Conservation (phyloP, 2,888 invertebrate species). For the Chrysolina haemoptera region DNA sequence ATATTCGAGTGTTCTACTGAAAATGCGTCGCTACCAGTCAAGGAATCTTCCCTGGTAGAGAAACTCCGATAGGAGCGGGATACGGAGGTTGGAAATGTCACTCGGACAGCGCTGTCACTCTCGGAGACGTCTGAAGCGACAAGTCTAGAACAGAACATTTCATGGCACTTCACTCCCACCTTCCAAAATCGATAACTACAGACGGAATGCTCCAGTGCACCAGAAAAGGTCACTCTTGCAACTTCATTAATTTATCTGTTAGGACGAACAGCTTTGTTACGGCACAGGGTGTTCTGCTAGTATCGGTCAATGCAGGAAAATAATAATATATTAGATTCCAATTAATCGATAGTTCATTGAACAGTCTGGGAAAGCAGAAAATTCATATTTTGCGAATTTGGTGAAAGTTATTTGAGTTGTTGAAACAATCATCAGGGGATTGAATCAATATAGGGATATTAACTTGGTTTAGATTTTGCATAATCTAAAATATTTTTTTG, state of each 20-base stretch:
- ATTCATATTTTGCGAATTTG: no score
- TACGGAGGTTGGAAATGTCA: constrained; percentile 54
- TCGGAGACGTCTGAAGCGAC: constrained; percentile 64
- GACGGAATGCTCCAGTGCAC: constrained; percentile 47
- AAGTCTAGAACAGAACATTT: constrained; percentile 58
- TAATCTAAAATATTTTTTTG: no score
- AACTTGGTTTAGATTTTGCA: no score
- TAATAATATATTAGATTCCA: background rate
- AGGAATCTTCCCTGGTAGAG: constrained; percentile 28
- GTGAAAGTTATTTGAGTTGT: no score
- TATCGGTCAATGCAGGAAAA: background rate
- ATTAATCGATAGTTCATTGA: background rate
- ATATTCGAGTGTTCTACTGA: background rate
- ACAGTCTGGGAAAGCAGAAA: no score
- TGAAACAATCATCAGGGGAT: no score
- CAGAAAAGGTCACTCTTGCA: constrained; percentile 37
- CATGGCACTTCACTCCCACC: constrained; percentile 47
- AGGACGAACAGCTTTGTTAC: background rate
- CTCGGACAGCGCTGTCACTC: constrained; percentile 65
- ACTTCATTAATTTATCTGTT: constrained; percentile 33
- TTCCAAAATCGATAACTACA: constrained; percentile 54
- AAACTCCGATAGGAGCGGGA: constrained; percentile 37
- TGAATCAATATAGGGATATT: no score
- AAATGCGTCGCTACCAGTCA: constrained; percentile 28
- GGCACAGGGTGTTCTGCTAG: background rate